These are phyloP conservation scores for Eretmochelys imbricata DNA, from an alignment of 2,113 vertebrate species.

Conservation along the genomic window DNA sequence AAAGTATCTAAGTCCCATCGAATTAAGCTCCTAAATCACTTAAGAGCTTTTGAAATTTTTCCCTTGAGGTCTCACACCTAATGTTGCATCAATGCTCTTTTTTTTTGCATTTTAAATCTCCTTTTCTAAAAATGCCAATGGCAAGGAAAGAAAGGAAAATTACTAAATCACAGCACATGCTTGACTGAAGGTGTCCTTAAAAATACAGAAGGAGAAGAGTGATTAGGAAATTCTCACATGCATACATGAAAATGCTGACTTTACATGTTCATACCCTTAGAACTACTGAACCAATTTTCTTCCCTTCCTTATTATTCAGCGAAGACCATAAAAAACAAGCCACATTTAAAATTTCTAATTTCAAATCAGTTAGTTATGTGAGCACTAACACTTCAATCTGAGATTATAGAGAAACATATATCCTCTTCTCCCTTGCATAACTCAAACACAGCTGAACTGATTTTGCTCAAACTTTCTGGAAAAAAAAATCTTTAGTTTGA, in stretches of 20 bases:
- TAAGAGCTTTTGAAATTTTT: neutral
- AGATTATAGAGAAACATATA: neutral
- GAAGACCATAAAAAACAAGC: neutral
- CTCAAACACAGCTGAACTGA: neutral
- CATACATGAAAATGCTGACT: neutral
- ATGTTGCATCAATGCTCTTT: accelerated
- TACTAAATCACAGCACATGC: neutral
- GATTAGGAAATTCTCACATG: neutral
- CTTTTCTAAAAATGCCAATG: neutral
- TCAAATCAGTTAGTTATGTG: neutral
- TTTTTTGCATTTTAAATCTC: neutral
- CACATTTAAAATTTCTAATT: neutral
- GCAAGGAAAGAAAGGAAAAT: neutral
- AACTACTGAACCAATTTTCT: neutral
- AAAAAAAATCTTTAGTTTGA: neutral
- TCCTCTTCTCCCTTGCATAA: accelerated
- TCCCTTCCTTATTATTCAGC: neutral
- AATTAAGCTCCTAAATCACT: neutral
- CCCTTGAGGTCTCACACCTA: neutral
- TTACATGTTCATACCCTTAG: neutral
- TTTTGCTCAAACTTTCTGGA: neutral
- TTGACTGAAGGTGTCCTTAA: neutral
- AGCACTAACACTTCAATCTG: neutral
- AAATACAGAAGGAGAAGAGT: neutral
- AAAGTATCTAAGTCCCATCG: neutral